Evolutionary conservation across 2,113 vertebrate species (phyloP).

Genomic region (Lasiurus borealis): DNA sequence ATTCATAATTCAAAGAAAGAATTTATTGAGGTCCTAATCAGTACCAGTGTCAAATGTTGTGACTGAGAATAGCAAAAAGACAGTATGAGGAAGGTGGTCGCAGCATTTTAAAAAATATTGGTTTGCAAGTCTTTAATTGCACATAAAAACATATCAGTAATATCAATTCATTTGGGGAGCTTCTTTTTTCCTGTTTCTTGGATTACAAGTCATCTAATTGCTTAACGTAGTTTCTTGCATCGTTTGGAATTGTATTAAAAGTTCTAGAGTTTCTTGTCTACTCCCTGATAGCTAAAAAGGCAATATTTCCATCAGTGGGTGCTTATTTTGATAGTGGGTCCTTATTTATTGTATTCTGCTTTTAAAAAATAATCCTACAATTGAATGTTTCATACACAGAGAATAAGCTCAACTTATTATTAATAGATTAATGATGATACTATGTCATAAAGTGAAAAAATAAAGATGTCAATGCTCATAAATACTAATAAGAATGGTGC

Average conservation of each 20-base stretch:
- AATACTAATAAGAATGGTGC: background rate
- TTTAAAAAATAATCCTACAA: background rate
- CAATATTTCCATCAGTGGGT: background rate
- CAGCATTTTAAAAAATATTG: background rate
- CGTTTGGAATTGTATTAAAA: background rate
- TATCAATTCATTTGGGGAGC: background rate
- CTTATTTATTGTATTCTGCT: no score
- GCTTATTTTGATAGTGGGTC: background rate
- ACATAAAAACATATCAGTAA: background rate
- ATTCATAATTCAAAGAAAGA: constrained; percentile 7
- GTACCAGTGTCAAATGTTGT: background rate
- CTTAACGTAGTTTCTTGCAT: background rate
- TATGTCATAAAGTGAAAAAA: background rate
- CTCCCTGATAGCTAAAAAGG: background rate
- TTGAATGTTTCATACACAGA: background rate
- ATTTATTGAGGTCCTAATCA: background rate
- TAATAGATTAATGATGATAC: background rate
- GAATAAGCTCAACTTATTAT: background rate
- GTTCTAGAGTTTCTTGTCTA: background rate
- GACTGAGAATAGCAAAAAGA: background rate
- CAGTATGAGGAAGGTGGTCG: no score
- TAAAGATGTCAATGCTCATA: background rate
- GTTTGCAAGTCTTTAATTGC: background rate
- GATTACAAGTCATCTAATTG: background rate
- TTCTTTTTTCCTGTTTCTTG: background rate